Evolutionary conservation across 2,888 invertebrate species (phyloP), one percentile per base, ranked within the genome.

Genomic region (Escarpia spicata): DNA sequence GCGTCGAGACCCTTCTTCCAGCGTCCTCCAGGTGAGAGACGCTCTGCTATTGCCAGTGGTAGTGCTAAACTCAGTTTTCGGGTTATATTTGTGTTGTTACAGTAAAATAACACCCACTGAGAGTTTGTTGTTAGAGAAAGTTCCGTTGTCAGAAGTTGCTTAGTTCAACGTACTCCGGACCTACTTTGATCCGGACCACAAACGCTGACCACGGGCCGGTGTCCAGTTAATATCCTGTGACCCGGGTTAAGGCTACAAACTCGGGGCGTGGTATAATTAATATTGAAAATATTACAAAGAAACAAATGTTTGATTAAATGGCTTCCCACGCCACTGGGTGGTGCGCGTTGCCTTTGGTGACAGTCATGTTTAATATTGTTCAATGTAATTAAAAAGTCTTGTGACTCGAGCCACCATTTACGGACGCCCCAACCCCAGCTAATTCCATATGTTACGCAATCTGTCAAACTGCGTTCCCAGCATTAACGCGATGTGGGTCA

Each of bases 1-100:
- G 93, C 93, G 89, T 94, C 94, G 19, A 92, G 94, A 4, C 94
- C 94, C 8, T 93, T 93, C 89, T 94, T 94, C 92, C 92, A 92
- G 4, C 45, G 94, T 75, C 92, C 94, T 44, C 43, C 93, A 60
- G 93, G 94, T 94, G 92, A 91, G 93, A 92, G 91, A 44, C 1
- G n/a, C 37, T 45, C 52, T 89, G 8, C n/a, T 92, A 44, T 44
- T 58, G 44, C 31, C 37, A 44, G 10, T 10, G 52, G 31, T 6
- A 90, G 19, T 75, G 6, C n/a, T 2, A 26, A n/a, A 26, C 26
- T 26, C 26, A 6, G 75, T 75, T 75, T 75, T 26, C 75, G 19
- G 6, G 6, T 26, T 26, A 75, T 19, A 60, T 60, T 15, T 75
- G n/a, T 75, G n/a, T 26, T 75, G 26, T 75, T 19, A n/a, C 60